These are phyloP conservation scores for Chelidonichthys spinosus DNA, from an alignment of 2,797 vertebrate species.

Conservation along the genomic window DNA sequence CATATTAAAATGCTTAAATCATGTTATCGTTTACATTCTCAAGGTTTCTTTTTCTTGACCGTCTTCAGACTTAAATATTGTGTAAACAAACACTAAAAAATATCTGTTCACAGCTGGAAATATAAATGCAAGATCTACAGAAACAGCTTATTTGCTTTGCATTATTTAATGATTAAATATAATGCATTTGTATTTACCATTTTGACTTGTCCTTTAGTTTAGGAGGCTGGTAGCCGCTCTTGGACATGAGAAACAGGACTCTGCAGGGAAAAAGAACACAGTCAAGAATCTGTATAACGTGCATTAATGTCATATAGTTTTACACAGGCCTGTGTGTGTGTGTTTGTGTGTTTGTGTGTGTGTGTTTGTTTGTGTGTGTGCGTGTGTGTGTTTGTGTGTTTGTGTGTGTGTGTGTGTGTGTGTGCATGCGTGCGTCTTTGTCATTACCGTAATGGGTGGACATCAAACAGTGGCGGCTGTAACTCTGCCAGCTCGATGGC, in stretches of 20 bases:
- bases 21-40: neutral
- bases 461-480: constrained; percentile 90
- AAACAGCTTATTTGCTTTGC: neutral
- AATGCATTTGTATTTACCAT: constrained; percentile 82
- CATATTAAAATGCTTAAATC: neutral
- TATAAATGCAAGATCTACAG: neutral
- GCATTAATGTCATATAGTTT: neutral
- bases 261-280: constrained; percentile 66
- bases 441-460: constrained; percentile 89
- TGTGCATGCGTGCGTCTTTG: neutral
- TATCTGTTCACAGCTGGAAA: neutral
- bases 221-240: constrained; percentile 93
- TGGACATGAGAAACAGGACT: constrained; percentile 94
- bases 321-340: neutral
- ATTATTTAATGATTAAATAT: neutral
- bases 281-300: neutral
- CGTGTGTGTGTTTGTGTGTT: neutral
- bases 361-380: neutral
- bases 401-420: neutral
- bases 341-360: neutral
- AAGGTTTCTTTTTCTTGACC: neutral
- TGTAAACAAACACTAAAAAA: neutral
- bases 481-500: constrained; percentile 91
- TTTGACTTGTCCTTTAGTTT: constrained; percentile 92
- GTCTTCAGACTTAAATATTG: neutral